Base-by-base conservation (phyloP, 2,888 invertebrate genomes). In the Mythimna ferrago region DNA sequence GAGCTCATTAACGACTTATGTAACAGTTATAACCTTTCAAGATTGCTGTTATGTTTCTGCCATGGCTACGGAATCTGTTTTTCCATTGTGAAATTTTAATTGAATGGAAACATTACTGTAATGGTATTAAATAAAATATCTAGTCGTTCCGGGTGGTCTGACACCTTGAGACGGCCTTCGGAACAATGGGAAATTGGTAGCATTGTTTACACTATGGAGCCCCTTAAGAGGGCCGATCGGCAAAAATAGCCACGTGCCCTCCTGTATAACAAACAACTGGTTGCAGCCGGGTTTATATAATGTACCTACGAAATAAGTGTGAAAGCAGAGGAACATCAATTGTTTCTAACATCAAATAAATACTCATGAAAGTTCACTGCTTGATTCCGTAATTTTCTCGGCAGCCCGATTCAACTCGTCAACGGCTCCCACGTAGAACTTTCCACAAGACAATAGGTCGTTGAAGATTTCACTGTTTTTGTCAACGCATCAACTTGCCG, bases 391-490 rank as follows among this genome's bases (percentile, higher is more conserved):
- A 90, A 92, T 94, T 94, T 92, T 93, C 93, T 91, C 87, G 35
- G 81, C 89, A 86, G 86, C 89, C 89, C 86, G 89, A 88, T 91
- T 90, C 84, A 86, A 85, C 87, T 84, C 81, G 85, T 87, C 86
- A 87, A 86, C 83, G 74, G 88, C 90, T 94, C 95, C 92, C 95
- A 95, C 94, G 92, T 87, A 84, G 82, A 92, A 94, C 95, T 95
- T 95, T 95, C 93, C 91, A 92, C 84, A 83, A 92, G 88, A 96
- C 96, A 96, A 96, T 96, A 81, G 93, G 84, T 91, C 89, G 92
- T 94, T 93, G 89, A 86, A 89, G 93, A 93, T 96, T 96, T 96
- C 95, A 94, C 95, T 95, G 93, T 94, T 95, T 96, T 96, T 96
- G 94, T 94, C 94, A 94, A 92, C 89, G 83, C 89, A 88, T 85